These are phyloP conservation scores for Copidosoma floridanum DNA, from an alignment of 1,140 invertebrate genomes.

Conservation along the genomic window DNA sequence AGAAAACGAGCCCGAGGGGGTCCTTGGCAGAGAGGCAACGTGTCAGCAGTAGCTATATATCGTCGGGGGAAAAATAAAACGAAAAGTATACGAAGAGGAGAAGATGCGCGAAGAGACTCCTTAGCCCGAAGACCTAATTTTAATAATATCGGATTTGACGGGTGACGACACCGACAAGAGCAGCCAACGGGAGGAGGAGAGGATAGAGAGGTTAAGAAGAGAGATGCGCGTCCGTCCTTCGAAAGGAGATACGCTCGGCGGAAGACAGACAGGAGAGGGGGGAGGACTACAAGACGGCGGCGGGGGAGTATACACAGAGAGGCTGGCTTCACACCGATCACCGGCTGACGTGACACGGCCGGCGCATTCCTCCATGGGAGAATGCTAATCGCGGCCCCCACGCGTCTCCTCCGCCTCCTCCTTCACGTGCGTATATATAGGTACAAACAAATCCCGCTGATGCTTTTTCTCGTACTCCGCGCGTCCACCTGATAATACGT, in stretches of 20 bases:
- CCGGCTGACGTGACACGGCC: slow-evolving; percentile 45
- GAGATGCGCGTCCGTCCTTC: too few species aligned
- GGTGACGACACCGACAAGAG: slow-evolving; percentile 20
- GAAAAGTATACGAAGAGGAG: too few species aligned
- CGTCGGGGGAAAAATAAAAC: too few species aligned
- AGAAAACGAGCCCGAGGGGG: too few species aligned
- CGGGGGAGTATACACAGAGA: too few species aligned
- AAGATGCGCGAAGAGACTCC: background rate
- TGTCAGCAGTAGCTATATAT: too few species aligned
- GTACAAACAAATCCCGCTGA: too few species aligned
- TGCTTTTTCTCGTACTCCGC: slow-evolving; percentile 13
- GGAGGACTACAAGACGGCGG: too few species aligned
- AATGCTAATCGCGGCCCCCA: slow-evolving; percentile 48
- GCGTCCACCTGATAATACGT: background rate
- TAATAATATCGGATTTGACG: slow-evolving; percentile 36
- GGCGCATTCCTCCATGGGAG: slow-evolving; percentile 50
- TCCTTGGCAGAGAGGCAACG: too few species aligned
- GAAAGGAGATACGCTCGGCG: too few species aligned
- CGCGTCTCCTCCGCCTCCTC: slow-evolving; percentile 37
- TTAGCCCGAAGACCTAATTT: slow-evolving; percentile 35
- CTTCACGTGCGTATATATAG: too few species aligned
- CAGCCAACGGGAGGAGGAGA: slow-evolving; percentile 4
- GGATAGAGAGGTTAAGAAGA: slow-evolving; percentile 1
- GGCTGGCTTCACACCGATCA: slow-evolving; percentile 46
- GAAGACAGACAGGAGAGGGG: too few species aligned